Base-by-base conservation (phyloP, 2,113 vertebrate species). In the Osmerus mordax region DNA sequence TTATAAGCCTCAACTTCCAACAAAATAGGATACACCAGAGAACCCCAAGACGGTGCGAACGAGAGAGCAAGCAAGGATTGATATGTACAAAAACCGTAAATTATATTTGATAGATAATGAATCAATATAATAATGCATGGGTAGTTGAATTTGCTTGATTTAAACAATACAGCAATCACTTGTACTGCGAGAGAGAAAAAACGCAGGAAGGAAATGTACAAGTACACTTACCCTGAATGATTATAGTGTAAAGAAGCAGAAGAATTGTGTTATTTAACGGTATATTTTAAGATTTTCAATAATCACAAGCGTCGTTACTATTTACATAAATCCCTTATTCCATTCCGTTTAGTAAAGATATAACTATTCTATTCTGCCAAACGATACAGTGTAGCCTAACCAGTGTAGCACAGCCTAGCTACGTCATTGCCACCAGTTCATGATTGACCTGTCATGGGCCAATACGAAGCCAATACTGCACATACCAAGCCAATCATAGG, bases 191-290 rank as follows among this genome's bases (percentile, higher is more conserved):
- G 77, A 84, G 81, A 73, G 76, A 78, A 81, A 86, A 88, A 89
- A 89, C 89, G 87, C 88, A 90, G 87, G 88, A 90, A 90, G 87
- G 87, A 89, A 90, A 91, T 82, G 85, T 90, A 91, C 87, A 84
- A 89, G 83, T 91, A 87, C 85, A 91, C 90, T 91, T 90, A 91
- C 90, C 89, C 81, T 80, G 81, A 88, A 87, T 87, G 87, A 85
- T 81, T 86, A 81, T 85, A 78, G 85, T 82, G 84, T 53, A 78
- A 86, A 23, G 60, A 86, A 75, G 36, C 36, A 71, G 55, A 51
- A 21, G 25, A 53, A 23, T 59, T 28, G 59, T 21, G 59, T 60
- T 19, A 71, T 51, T 47, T 65, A 51, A 21, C 65, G 16, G 29
- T 29, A 66, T 60, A 71, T 59, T 70, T 32, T 58, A 58, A 60